These are phyloP conservation scores for Xestia rhomboidea DNA, from an alignment of 2,888 invertebrate genomes.

Conservation along the genomic window DNA sequence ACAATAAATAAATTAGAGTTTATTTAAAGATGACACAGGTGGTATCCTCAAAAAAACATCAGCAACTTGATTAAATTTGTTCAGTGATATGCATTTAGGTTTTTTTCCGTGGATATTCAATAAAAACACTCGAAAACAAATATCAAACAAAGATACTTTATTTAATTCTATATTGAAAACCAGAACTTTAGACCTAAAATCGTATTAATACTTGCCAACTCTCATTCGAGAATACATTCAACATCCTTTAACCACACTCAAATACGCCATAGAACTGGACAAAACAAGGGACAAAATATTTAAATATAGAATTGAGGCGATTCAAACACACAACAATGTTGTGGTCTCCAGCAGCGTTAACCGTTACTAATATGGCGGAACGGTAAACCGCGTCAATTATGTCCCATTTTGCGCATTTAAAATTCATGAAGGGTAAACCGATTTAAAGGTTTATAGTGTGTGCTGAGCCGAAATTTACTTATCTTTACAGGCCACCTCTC, in stretches of 20 bases:
- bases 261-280: slow-evolving; percentile 27
- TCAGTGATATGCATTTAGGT: neutral
- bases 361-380: slow-evolving; percentile 68
- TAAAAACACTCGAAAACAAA: neutral
- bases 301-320: slow-evolving; percentile 57
- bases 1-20: neutral
- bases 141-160: neutral
- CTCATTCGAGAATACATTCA: neutral
- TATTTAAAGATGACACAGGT: neutral
- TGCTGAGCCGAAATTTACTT: slow-evolving; percentile 38
- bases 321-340: slow-evolving; percentile 66
- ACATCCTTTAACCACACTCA: slow-evolving; percentile 9
- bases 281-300: slow-evolving; percentile 48
- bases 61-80: neutral
- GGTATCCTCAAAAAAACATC: neutral
- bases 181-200: neutral
- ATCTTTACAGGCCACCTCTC: slow-evolving; percentile 30
- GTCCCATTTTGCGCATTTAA: slow-evolving; percentile 66
- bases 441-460: slow-evolving; percentile 59
- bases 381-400: slow-evolving; percentile 68
- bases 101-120: neutral
- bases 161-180: neutral
- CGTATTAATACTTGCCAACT: neutral
- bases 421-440: slow-evolving; percentile 65
- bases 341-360: slow-evolving; percentile 65